phyloP scores from a whole-genome alignment of 2,797 vertebrate genomes.

The Danio jaintianensis region DNA sequence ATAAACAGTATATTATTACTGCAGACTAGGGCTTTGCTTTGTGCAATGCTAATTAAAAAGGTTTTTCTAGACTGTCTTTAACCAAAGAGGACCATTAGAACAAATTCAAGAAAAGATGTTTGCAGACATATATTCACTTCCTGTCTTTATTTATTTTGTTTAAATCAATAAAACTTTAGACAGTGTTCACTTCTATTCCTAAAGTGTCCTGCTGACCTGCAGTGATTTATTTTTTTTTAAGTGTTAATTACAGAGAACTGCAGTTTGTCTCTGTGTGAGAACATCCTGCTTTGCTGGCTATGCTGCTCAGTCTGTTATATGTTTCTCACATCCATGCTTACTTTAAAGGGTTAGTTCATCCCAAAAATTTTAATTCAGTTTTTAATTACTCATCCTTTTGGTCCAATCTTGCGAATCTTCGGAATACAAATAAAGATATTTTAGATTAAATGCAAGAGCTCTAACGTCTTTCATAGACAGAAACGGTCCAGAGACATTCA shows the following conservation, averaged over 20 bases:
- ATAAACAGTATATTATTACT: not conserved
- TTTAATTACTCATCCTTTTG: too few species aligned
- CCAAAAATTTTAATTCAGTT: too few species aligned
- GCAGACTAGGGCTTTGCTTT: not conserved
- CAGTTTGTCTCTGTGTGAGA: not conserved
- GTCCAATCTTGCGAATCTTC: not conserved
- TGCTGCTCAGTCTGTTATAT: too few species aligned
- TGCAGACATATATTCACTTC: not conserved
- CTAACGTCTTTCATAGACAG: too few species aligned
- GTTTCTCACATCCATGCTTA: not conserved
- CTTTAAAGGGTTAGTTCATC: not conserved
- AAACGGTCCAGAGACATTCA: too few species aligned
- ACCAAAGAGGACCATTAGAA: not conserved
- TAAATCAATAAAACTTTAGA: not conserved
- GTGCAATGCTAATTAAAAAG: not conserved
- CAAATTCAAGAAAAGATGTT: conserved; percentile 8
- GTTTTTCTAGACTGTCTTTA: not conserved
- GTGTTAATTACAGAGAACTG: conserved; percentile 2
- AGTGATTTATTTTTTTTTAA: not conserved
- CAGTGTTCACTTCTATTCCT: not conserved
- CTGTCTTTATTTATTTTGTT: not conserved
- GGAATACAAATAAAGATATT: not conserved
- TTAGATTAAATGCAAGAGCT: not conserved
- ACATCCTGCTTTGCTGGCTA: not conserved
- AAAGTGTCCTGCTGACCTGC: not conserved